Evolutionary conservation across 2,113 vertebrate genomes (phyloP).

Genomic region (Sturnus vulgaris): DNA sequence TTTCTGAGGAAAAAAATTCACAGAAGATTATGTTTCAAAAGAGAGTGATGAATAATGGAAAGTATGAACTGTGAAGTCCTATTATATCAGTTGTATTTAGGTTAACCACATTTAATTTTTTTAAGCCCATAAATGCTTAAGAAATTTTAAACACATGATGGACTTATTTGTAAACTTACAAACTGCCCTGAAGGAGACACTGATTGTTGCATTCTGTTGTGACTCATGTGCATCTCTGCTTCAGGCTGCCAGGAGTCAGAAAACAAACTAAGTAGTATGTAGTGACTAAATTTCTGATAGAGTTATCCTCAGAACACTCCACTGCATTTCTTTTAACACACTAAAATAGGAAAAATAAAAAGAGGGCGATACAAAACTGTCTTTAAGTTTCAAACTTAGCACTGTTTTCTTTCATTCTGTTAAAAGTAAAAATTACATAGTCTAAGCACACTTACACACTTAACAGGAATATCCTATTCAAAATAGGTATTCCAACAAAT

Average conservation of each 20-base stretch:
- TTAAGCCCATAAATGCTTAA: conserved; percentile 20
- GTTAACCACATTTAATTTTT: conserved; percentile 25
- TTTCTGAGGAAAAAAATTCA: not conserved
- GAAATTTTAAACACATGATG: conserved; percentile 31
- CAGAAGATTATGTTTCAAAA: conserved; percentile 12
- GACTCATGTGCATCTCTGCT: conserved; percentile 2
- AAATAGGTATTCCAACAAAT: not conserved
- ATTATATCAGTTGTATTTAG: conserved; percentile 22
- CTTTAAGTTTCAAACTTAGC: not conserved
- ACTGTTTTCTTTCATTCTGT: not conserved
- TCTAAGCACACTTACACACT: not conserved
- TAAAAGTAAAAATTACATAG: not conserved
- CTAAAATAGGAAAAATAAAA: not conserved
- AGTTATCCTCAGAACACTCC: not conserved
- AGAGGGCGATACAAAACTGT: not conserved
- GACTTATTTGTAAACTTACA: conserved; percentile 31
- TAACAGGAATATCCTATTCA: not conserved
- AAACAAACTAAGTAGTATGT: not conserved
- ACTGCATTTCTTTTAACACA: not conserved
- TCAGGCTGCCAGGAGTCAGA: not conserved
- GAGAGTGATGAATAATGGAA: conserved; percentile 37
- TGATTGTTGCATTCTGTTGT: not conserved
- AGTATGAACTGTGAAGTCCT: conserved; percentile 36
- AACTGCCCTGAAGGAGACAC: conserved; percentile 23
- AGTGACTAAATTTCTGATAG: not conserved